Base-by-base conservation (phyloP, 2,113 vertebrate genomes). In the Hemichromis elongatus region DNA sequence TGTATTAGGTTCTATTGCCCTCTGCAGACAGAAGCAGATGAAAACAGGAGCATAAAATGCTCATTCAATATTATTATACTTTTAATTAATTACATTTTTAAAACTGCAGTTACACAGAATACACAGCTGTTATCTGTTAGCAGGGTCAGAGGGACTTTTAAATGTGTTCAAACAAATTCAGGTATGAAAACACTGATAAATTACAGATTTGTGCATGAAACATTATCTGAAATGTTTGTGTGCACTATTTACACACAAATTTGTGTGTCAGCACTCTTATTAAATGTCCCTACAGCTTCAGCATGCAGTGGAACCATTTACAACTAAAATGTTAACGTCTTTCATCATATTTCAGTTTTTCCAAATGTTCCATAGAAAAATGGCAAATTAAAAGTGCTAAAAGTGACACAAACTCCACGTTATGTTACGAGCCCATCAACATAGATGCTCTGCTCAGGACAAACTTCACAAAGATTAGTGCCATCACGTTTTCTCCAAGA, bases 31-130 rank as follows among this genome's bases (percentile, higher is more conserved):
- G 2, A 47, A 47, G 0, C 24, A 11, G 40, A 11, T 28, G 26
- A 26, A 9, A 73, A 42, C 35, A 16, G 21, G 16, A 33, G 14
- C 1, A 26, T 73, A 28, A 73, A 73, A 66, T 0, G 0, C 40
- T 9, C 40, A 0, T n/a, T 63, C 0, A 66, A 66, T 66, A 66
- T 66, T 9, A 5, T 61, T 5, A 11, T n/a, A 35, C 11, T 35
- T 61, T 61, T 61, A 61, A 35, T 33, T 2, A 0, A 19, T 61
- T 61, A 35, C 4, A 61, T 35, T 35, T 61, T 11, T 61, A 1
- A 61, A 61, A 35, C 9, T 37, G 11, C 12, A 47, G 16, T 68
- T 0, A 24, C 35, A 3, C 57, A 61, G 9, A 16, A 61, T 2
- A 61, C 16, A 61, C n/a, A n/a, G n/a, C n/a, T n/a, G n/a, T n/a